Base-by-base conservation (phyloP, 2,113 vertebrate species). In the Sebastes schlegelii region DNA sequence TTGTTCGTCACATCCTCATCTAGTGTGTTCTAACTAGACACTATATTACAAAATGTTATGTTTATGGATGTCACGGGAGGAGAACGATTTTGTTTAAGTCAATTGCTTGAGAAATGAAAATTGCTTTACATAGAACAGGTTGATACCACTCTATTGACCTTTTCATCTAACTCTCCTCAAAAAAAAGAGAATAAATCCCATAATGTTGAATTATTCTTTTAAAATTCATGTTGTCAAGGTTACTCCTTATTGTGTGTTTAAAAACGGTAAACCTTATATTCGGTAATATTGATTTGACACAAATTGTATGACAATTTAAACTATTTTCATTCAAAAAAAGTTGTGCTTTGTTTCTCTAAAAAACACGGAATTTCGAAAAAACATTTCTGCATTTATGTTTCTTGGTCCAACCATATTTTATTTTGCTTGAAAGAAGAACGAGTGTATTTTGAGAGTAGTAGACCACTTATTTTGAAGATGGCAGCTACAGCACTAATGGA, bases 381-480 rank as follows among this genome's bases (percentile, higher is more conserved):
- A 3, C 0, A 42, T 60, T 80, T 52, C 45, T 26, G 23, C 40
- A 34, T 63, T 64, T 19, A 49, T 78, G 72, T 49, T 23, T 23
- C 13, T 42, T 19, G 11, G 4, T 26, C 34, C 8, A 64, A 46
- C 7, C 6, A 8, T 23, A 1, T 45, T 61, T 34, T 34, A 34
- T 34, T 45, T 16, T 61, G 61, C 55, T 68, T 71, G 80, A 45
- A 45, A 58, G 49, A 61, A 51, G 16, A 80, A 48, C 69, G 34
- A 5, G 21, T 70, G 55, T 40, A 43, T 81, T 75, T 54, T 57
- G 6, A 75, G 6, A 21, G 40, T n/a, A 61, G 55, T 11, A 52
- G 43, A 48, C 26, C n/a, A 55, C 66, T 79, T 72, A 60, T 75
- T 78, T 45, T 58, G 61, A 78, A 68, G 49, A 60, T 46, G 58